Evolutionary conservation across 2,888 invertebrate species (phyloP), one percentile per base, ranked within the genome.

Genomic region (Girardia tigrina): DNA sequence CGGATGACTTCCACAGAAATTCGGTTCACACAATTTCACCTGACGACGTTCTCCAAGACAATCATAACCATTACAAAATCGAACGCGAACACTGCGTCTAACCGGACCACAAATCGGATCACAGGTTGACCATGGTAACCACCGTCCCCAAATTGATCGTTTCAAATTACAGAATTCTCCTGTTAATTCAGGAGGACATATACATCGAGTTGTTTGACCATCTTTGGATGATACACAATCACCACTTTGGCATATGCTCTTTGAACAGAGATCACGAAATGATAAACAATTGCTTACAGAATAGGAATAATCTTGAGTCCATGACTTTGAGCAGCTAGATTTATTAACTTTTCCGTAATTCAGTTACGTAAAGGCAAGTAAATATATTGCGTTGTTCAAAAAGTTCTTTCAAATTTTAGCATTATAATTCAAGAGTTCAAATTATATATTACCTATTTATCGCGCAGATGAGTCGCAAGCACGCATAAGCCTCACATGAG

Each of bases 91-190:
- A n/a, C 56, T 56, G 26, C 74, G 23, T 6, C 74, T 2, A 56
- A 26, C 56, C 20, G 74, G 26, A 1, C 74, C 74, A 56, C 74
- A 74, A 14, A 26, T 28, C 8, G 74, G 74, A 26, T 74, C 74
- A 74, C 74, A 74, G 8, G 74, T 56, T 23, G 74, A 26, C 74
- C 74, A 74, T 8, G 74, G 74, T 28, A 74, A 26, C 74, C 74
- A 74, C 16, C 28, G 27, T 16, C 56, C 42, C 74, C 74, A 74
- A 23, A 56, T 42, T 23, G 74, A 42, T 8, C 74, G 56, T 23
- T 42, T 26, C 56, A 74, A 36, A 20, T 74, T 42, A 23, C 74
- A 74, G 29, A n/a, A 56, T 8, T 42, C 26, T 56, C 74, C 74
- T 2, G 74, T 28, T 56, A 74, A 36, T 69, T 74, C 74, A 16